Evolutionary conservation across 2,113 vertebrate genomes (phyloP).

Genomic region (Grus americana): DNA sequence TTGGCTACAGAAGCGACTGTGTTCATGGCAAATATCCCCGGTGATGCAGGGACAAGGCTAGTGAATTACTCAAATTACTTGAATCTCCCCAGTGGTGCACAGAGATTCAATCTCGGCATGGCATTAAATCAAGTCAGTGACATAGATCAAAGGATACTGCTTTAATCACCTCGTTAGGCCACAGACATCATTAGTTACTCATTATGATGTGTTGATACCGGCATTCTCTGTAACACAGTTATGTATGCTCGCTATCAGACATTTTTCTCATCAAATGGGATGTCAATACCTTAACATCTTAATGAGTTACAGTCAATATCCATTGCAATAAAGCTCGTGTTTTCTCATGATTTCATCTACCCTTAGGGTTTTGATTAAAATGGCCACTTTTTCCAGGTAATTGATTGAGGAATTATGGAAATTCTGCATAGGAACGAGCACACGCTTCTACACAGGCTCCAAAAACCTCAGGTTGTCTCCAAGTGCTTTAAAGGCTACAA

Average conservation of each 20-base stretch:
- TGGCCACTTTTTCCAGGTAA: slow-evolving; percentile 39
- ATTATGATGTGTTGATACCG: slow-evolving; percentile 64
- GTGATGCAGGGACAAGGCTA: background rate
- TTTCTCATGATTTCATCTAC: slow-evolving; percentile 64
- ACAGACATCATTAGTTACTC: slow-evolving; percentile 68
- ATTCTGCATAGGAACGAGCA: background rate
- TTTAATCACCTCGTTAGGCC: slow-evolving; percentile 61
- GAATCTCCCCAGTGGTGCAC: slow-evolving; percentile 10
- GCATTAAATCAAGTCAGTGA: slow-evolving; percentile 61
- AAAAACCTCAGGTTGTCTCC: background rate
- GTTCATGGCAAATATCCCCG: background rate
- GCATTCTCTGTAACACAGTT: slow-evolving; percentile 43
- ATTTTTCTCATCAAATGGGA: slow-evolving; percentile 57
- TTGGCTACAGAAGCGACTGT: accelerated
- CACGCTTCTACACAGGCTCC: background rate
- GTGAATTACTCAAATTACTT: slow-evolving; percentile 50
- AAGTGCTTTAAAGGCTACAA: background rate
- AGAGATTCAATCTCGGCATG: slow-evolving; percentile 22
- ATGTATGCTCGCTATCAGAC: slow-evolving; percentile 53
- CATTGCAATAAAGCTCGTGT: slow-evolving; percentile 52
- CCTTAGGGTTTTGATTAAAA: slow-evolving; percentile 70
- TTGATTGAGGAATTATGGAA: slow-evolving; percentile 60
- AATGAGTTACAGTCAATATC: slow-evolving; percentile 72
- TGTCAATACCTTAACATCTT: slow-evolving; percentile 70
- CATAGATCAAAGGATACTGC: slow-evolving; percentile 62